phyloP scores from a whole-genome alignment of 2,113 vertebrate genomes.

The cattle (Bos taurus) region ARS-UCD2.0 NC_037351.1:4412501-4413000 shows the following conservation, averaged over 20 bases:
- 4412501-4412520: not conserved
- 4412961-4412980: no score
- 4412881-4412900: not conserved
- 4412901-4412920: not conserved
- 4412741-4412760: not conserved
- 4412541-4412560: not conserved
- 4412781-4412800: not conserved
- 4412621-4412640: conserved; percentile 24
- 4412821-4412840: not conserved
- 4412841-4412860: not conserved
- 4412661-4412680: conserved; percentile 40
- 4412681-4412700: conserved; percentile 41
- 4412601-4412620: conserved; percentile 22
- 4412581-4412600: conserved; percentile 18
- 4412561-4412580: conserved; percentile 10
- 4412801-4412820: not conserved
- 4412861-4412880: not conserved
- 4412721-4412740: not conserved
- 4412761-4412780: not conserved
- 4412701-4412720: not conserved
- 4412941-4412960: not conserved
- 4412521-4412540: not conserved
- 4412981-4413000: no score
- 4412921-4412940: not conserved
- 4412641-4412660: conserved; percentile 19